A percentile compares a stretch with the other conserved stretches of the same genome.
Conservation (phyloP, 2,797 vertebrate species). For the Rousettus madagascariensis region DNA sequence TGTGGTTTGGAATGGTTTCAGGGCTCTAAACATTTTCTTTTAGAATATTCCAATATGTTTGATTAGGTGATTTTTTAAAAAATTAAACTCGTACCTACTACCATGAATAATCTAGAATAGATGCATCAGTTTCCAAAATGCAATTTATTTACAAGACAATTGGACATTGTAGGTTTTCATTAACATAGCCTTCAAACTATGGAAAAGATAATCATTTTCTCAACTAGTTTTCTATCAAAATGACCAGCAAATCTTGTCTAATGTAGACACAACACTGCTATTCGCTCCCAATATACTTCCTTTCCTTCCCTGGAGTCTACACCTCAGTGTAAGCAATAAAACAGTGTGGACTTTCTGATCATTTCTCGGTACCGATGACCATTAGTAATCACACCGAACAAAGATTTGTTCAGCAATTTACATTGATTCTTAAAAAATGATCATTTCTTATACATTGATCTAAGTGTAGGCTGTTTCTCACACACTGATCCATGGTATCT, state of each 20-base stretch:
- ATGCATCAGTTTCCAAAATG: neutral
- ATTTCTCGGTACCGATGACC: neutral
- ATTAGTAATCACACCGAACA: neutral
- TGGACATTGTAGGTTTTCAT: neutral
- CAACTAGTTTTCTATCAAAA: neutral
- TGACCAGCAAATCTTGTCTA: neutral
- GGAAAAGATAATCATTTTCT: neutral
- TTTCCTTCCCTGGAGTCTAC: neutral
- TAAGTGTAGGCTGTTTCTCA: neutral
- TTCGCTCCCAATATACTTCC: neutral
- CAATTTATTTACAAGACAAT: neutral
- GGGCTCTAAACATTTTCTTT: neutral
- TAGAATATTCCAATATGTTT: slow-evolving; percentile 4
- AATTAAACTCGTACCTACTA: slow-evolving; percentile 19
- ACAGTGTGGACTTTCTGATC: neutral
- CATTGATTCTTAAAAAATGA: neutral
- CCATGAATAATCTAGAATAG: neutral
- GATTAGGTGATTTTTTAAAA: neutral
- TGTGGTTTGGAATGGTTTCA: slow-evolving; percentile 13
- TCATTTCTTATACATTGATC: neutral
- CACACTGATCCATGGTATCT: neutral
- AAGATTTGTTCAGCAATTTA: neutral
- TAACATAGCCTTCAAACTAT: neutral
- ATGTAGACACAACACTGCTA: neutral
- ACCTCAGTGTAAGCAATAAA: neutral